Evolutionary conservation across 2,888 invertebrate species (phyloP).

Genomic region (Onchidella celtica): DNA sequence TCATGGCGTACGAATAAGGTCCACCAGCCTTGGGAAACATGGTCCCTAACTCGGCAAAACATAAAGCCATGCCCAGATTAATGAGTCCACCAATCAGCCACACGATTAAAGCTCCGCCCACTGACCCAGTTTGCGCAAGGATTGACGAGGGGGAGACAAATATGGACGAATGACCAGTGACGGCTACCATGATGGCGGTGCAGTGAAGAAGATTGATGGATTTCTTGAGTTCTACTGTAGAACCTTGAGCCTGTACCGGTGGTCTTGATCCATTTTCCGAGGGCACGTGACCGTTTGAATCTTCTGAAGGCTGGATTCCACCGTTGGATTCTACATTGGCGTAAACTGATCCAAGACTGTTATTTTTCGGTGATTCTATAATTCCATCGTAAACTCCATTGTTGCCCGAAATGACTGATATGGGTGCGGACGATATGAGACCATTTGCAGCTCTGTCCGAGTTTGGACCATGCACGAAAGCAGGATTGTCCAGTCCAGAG

Average conservation of each 20-base stretch:
- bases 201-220: constrained; percentile 69
- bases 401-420: constrained; percentile 25
- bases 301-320: constrained; percentile 13
- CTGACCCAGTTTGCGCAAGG: constrained; percentile 90
- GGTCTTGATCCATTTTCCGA: not conserved
- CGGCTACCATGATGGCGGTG: constrained; percentile 69
- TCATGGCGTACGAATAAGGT: constrained; percentile 86
- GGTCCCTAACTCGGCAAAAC: constrained; percentile 90
- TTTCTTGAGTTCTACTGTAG: constrained; percentile 61
- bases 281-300: not conserved
- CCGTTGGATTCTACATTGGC: not conserved
- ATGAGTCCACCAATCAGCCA: constrained; percentile 95
- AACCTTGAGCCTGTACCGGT: not conserved
- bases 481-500: constrained; percentile 20
- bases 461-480: not conserved
- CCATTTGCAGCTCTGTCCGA: too few relatives aligned
- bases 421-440: not conserved
- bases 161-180: constrained; percentile 82
- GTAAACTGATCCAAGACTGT: not conserved
- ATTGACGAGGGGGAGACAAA: constrained; percentile 98
- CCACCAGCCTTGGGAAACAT: constrained; percentile 90
- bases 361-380: not conserved
- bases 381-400: not conserved
- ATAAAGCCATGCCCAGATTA: constrained; percentile 82
- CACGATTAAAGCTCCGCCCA: constrained; percentile 95